These are phyloP conservation scores for Dromiciops gliroides DNA, from an alignment of 2,113 vertebrate genomes.

Conservation along the genomic window DNA sequence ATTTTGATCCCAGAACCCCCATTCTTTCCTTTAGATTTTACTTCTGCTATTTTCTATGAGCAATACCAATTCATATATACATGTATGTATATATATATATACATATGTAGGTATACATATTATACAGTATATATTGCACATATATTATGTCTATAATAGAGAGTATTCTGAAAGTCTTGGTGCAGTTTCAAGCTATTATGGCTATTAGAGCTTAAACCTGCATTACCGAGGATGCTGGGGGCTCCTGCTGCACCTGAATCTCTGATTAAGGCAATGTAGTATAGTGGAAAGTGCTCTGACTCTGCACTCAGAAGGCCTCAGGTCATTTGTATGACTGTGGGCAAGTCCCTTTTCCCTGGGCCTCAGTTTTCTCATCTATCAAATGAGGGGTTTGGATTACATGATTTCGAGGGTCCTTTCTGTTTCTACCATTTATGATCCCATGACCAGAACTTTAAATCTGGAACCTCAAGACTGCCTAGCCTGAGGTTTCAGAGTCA, in stretches of 20 bases:
- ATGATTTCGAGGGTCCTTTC: not conserved
- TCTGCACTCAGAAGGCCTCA: not conserved
- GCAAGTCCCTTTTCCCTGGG: not conserved
- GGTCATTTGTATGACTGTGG: not conserved
- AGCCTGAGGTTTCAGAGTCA: not conserved
- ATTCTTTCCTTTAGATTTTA: not conserved
- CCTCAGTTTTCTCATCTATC: not conserved
- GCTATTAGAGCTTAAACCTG: not conserved
- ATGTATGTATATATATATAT: no score
- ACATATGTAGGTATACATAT: not conserved
- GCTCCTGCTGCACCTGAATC: not conserved
- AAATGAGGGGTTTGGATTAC: not conserved
- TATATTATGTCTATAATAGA: not conserved
- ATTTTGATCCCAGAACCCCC: not conserved
- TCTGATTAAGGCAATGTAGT: no score
- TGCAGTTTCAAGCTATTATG: not conserved
- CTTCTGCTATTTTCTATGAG: not conserved
- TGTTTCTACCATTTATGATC: not conserved
- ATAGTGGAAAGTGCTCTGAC: not conserved
- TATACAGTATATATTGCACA: not conserved
- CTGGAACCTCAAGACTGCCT: not conserved
- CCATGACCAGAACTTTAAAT: not conserved
- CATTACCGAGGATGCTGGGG: not conserved
- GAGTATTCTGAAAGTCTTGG: not conserved
- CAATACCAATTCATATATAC: not conserved